phyloP scores from a whole-genome alignment of 1,140 invertebrate species.

The Adelges cooleyi region DNA sequence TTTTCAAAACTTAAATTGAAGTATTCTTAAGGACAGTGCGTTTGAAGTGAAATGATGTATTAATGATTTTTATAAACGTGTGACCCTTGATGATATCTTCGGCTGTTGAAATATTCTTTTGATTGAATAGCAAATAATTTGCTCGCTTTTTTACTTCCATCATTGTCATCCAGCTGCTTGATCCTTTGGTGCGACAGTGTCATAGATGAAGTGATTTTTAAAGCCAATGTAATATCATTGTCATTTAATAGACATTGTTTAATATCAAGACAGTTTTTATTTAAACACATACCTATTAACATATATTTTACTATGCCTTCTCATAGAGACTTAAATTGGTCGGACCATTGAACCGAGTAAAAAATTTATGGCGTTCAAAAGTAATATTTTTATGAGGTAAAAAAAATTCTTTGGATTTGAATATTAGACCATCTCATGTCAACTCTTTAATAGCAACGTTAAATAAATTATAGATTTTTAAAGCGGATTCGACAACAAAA shows the following conservation, averaged over 20 bases:
- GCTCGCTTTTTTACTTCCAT: neutral
- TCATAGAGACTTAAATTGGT: neutral
- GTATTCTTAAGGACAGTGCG: too few species aligned
- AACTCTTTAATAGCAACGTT: neutral
- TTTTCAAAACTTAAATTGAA: too few species aligned
- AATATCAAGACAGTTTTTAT: neutral
- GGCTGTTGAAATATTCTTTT: neutral
- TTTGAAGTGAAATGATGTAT: too few species aligned
- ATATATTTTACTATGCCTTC: neutral
- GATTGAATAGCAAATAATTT: neutral
- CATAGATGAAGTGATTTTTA: neutral
- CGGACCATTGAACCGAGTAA: neutral
- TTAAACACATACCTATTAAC: neutral
- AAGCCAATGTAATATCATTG: neutral
- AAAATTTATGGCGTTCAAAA: conserved; percentile 1
- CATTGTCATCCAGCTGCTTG: neutral
- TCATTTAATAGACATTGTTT: neutral
- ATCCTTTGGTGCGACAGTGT: neutral
- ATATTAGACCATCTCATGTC: neutral
- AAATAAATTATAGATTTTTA: conserved; percentile 12
- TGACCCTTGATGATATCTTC: neutral
- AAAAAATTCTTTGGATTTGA: neutral
- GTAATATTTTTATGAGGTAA: neutral
- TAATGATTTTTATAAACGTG: neutral
- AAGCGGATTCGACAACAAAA: neutral